Base-by-base conservation (phyloP, 2,113 vertebrate genomes). In the Nyctereutes procyonoides region DNA sequence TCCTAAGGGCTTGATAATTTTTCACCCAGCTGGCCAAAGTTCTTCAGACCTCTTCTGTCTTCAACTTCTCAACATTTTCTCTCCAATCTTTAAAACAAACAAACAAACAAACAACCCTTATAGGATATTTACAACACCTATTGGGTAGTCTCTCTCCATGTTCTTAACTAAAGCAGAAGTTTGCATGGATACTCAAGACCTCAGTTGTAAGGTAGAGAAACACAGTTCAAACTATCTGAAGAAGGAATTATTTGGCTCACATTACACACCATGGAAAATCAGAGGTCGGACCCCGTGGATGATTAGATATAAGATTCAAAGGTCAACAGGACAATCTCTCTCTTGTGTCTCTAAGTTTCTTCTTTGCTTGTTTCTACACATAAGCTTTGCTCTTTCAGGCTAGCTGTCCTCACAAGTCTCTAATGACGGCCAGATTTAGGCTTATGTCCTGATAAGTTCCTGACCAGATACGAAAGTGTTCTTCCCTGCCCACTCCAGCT, bases 131-230 rank as follows among this genome's bases (percentile, higher is more conserved):
- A 55, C 63, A 73, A 73, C n/a, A 90, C 24, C 20, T 58, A 67
- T 32, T 12, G 53, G 17, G 35, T 38, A 4, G 53, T 53, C 62
- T 91, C 38, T 84, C 77, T 55, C 35, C 38, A 38, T 62, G 43
- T 71, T 73, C 62, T 85, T 80, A 93, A 85, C 22, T 62, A 84
- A 69, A 96, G 53, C 28, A 86, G 48, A 83, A 55, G 89, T 63
- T 14, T 62, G 20, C 30, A 24, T 48, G 15, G 43, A 77, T 60
- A 77, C 9, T 60, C 51, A 60, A 62, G 32, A 89, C 30, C 53
- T 93, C 62, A 71, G 3, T 71, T 69, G 43, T 56, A 69, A 93
- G 14, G 14, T 89, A 1, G 16, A 79, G 32, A 80, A 38, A 85
- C 26, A 73, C 53, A 55, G 13, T 55, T 82, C n/a, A 51, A 93